These are phyloP conservation scores for Zaprionus gabonicus DNA, from an alignment of 1,140 invertebrate genomes.

Conservation along the genomic window DNA sequence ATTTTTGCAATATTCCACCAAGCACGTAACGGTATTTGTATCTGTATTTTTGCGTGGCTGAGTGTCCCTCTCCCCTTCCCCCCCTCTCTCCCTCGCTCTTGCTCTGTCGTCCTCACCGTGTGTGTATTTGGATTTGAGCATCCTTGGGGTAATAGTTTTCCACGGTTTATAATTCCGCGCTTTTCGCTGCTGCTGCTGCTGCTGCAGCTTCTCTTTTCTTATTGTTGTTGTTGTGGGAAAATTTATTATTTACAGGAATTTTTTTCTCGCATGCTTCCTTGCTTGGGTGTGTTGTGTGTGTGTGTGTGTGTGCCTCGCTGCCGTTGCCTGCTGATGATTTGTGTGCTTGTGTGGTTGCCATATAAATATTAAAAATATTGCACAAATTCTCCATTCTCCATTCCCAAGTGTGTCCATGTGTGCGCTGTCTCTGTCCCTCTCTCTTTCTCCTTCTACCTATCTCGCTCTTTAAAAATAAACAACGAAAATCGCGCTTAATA, in stretches of 20 bases:
- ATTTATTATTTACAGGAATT: conserved; percentile 81
- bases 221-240: conserved; percentile 46
- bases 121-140: conserved; percentile 78
- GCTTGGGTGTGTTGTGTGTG: conserved; percentile 54
- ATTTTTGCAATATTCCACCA: conserved; percentile 72
- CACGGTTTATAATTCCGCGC: conserved; percentile 81
- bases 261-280: conserved; percentile 60
- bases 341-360: conserved; percentile 76
- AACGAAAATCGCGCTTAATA: conserved; percentile 73
- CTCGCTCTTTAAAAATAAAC: conserved; percentile 15
- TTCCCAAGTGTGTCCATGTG: conserved; percentile 45
- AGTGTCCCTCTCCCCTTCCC: neutral
- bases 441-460: neutral
- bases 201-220: conserved; percentile 19
- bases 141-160: conserved; percentile 82
- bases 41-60: conserved; percentile 25
- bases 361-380: conserved; percentile 83
- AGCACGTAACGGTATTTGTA: conserved; percentile 74
- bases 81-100: neutral
- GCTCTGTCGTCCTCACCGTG: conserved; percentile 3
- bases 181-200: conserved; percentile 49
- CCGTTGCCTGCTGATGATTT: conserved; percentile 75
- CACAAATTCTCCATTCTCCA: conserved; percentile 74
- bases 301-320: conserved; percentile 28
- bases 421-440: conserved; percentile 21